These are phyloP conservation scores for Thecocarcelia acutangulata DNA, from an alignment of 2,888 invertebrate genomes.

Conservation along the genomic window DNA sequence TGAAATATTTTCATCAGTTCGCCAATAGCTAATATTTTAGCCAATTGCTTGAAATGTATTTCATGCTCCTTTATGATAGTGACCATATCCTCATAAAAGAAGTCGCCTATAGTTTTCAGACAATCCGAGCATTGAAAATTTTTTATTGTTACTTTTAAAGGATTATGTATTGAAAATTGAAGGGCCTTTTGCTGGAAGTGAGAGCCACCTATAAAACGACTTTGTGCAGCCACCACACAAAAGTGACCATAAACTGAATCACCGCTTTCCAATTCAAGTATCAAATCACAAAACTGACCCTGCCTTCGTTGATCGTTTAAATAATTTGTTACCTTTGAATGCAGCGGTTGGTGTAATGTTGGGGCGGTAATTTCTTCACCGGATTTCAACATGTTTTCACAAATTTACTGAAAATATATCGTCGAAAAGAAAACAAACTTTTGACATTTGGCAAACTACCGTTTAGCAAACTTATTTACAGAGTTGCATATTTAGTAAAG, in stretches of 20 bases:
- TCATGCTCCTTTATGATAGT: slow-evolving; percentile 78
- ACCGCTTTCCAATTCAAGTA: slow-evolving; percentile 73
- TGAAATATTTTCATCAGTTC: slow-evolving; percentile 77
- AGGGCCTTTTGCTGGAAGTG: slow-evolving; percentile 76
- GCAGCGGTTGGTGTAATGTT: slow-evolving; percentile 76
- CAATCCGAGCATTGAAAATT: slow-evolving; percentile 78
- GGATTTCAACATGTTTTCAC: slow-evolving; percentile 36
- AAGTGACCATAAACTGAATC: slow-evolving; percentile 75
- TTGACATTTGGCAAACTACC: too few relatives aligned
- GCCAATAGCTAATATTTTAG: slow-evolving; percentile 77
- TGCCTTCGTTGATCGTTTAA: slow-evolving; percentile 78
- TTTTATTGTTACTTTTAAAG: slow-evolving; percentile 77
- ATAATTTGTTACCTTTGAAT: slow-evolving; percentile 79
- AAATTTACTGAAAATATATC: too few relatives aligned
- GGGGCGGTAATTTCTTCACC: slow-evolving; percentile 45
- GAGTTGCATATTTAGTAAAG: too few relatives aligned
- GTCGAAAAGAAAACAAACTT: too few relatives aligned
- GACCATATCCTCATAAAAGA: slow-evolving; percentile 79
- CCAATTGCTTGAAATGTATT: slow-evolving; percentile 77
- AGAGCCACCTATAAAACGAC: slow-evolving; percentile 76
- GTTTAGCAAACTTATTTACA: too few relatives aligned
- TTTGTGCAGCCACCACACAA: slow-evolving; percentile 80
- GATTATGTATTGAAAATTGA: slow-evolving; percentile 80
- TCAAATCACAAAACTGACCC: slow-evolving; percentile 79
- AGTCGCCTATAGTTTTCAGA: slow-evolving; percentile 78